Evolutionary conservation across 92 coral and sea anemone species (phyloP), one percentile per base, ranked within the genome.

Genomic region (Epizoanthus stellaris): DNA sequence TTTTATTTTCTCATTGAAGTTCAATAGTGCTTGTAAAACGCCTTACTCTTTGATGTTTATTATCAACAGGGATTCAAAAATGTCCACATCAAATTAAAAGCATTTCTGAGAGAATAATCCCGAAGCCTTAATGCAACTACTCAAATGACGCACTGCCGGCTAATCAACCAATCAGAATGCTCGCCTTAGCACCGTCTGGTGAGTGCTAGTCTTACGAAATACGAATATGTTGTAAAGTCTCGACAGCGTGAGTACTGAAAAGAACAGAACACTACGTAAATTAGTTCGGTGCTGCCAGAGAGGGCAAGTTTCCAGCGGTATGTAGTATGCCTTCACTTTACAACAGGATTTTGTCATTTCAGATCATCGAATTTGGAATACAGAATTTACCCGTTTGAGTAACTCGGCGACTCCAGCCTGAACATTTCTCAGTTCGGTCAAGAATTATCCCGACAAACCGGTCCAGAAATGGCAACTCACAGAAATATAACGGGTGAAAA

Each of bases 401-500:
- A 52, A 7, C 56, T 13, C 15, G 5, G 56, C 56, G 56, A 52
- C 12, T 52, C 56, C 10, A 36, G 70, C 14, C 70, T 21, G 14
- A 65, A 65, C 4, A 2, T 25, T 65, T 25, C 8, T 20, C 15
- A 21, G 16, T 67, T 13, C 15, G 40, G 10, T 10, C 14, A 30
- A 67, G 16, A 38, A 45, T 17, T 14, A 38, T 38, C 39, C 15
- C 73, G n/a, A 36, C n/a, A n/a, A 14, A 38, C 6, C 3, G 23
- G 34, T 19, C 6, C 14, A 16, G 43, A 39, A 39, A 79, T 79
- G 83, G 23, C 43, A 30, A 43, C 61, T 79, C 21, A 63, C 30
- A 42, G 15, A 23, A 79, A 79, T 61, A 40, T 38, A 16, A 62
- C 83, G 36, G 20, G 23, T 25, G 83, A 63, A 13, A 62, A 15